Evolutionary conservation across 2,797 vertebrate genomes (phyloP).

Genomic region (Sebastes minor): DNA sequence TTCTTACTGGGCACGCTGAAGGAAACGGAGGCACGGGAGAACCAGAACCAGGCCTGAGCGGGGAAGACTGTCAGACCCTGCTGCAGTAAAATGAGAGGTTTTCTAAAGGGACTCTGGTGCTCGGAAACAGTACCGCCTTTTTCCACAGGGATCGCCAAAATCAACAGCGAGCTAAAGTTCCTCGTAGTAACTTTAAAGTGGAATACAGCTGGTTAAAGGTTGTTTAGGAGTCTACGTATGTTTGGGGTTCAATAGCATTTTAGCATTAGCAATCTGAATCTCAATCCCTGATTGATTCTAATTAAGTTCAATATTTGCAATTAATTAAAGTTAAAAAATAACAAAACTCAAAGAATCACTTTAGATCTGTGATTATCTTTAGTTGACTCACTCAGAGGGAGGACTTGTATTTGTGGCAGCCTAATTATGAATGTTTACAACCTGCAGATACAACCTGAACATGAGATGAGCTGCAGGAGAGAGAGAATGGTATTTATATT

Average conservation of each 20-base stretch:
- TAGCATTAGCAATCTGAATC: background rate
- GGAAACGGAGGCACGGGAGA: too few relatives aligned
- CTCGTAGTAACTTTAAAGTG: background rate
- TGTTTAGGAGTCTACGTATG: background rate
- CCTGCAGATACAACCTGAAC: background rate
- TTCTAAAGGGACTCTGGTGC: too few relatives aligned
- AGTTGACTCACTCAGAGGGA: background rate
- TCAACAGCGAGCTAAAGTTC: too few relatives aligned
- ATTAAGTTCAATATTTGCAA: background rate
- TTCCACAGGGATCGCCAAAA: too few relatives aligned
- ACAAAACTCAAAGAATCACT: background rate
- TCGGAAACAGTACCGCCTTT: too few relatives aligned
- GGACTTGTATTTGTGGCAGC: background rate
- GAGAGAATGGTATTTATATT: background rate
- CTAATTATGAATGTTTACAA: background rate
- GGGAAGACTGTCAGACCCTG: too few relatives aligned
- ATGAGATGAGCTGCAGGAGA: background rate
- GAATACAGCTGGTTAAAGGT: background rate
- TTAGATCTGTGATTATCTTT: background rate
- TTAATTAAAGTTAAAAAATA: constrained; percentile 4
- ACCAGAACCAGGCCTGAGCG: too few relatives aligned
- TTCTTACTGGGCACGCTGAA: too few relatives aligned
- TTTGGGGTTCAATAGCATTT: background rate
- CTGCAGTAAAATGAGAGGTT: too few relatives aligned
- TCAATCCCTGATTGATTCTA: background rate